Conservation (phyloP, 2,888 invertebrate genomes). For the Eupithecia vulgata region DNA sequence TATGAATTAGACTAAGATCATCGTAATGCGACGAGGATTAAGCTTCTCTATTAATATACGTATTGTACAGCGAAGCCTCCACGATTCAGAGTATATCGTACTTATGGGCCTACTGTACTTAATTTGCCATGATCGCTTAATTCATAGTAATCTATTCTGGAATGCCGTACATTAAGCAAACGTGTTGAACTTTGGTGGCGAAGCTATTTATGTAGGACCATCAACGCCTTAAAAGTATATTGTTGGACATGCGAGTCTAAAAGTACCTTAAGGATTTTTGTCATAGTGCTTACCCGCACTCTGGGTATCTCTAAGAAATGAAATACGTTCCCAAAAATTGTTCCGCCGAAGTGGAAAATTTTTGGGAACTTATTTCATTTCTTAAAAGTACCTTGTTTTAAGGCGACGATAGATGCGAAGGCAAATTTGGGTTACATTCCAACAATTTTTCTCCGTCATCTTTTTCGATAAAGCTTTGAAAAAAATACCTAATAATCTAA, state of each 20-base stretch:
- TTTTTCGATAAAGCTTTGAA: no score
- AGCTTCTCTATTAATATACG: conserved; percentile 65
- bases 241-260: neutral
- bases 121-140: conserved; percentile 61
- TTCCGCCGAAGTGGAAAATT: no score
- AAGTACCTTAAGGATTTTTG: no score
- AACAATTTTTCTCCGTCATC: no score
- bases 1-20: conserved; percentile 28
- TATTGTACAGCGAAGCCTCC: conserved; percentile 64
- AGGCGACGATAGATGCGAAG: no score
- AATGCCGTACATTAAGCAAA: conserved; percentile 32
- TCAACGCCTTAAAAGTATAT: neutral
- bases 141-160: conserved; percentile 50
- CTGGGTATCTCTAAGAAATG: no score
- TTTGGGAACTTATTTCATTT: no score
- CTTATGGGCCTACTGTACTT: conserved; percentile 45
- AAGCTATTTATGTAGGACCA: neutral
- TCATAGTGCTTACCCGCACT: no score
- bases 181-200: conserved; percentile 8
- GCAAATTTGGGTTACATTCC: no score
- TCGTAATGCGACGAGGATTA: conserved; percentile 59
- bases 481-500: no score
- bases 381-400: no score
- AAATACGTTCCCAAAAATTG: no score
- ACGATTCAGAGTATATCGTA: conserved; percentile 64